These are phyloP conservation scores for Penaeus indicus DNA, from an alignment of 1,140 invertebrate genomes.

Conservation along the genomic window DNA sequence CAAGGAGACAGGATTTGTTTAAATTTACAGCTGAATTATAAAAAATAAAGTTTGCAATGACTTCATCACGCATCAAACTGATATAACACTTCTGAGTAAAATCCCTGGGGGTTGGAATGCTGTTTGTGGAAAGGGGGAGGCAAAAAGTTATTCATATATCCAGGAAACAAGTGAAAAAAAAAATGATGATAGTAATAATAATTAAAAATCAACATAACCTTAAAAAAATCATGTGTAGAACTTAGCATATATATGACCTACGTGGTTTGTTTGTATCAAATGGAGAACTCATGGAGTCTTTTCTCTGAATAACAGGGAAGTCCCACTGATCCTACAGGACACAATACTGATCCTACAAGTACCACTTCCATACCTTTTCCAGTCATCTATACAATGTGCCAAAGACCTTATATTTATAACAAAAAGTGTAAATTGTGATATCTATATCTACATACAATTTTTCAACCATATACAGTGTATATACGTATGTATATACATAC, in stretches of 20 bases:
- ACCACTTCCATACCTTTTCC: neutral
- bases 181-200: neutral
- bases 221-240: constrained; percentile 6
- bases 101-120: neutral
- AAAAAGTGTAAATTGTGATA: neutral
- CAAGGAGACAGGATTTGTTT: neutral
- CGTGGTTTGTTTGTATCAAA: neutral
- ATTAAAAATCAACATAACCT: too few species aligned
- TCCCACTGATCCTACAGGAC: neutral
- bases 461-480: too few species aligned
- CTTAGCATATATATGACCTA: constrained; percentile 6
- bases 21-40: neutral
- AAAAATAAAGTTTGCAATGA: neutral
- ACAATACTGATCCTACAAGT: neutral
- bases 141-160: constrained; percentile 3
- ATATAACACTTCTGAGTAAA: neutral
- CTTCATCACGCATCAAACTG: neutral
- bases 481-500: too few species aligned
- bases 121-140: neutral
- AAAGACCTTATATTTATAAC: too few species aligned
- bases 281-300: neutral
- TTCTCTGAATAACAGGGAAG: too few species aligned
- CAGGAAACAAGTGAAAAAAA: neutral
- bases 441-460: neutral
- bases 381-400: constrained; percentile 36